phyloP scores from a whole-genome alignment of 2,113 vertebrate genomes.

The Gavialis gangeticus region DNA sequence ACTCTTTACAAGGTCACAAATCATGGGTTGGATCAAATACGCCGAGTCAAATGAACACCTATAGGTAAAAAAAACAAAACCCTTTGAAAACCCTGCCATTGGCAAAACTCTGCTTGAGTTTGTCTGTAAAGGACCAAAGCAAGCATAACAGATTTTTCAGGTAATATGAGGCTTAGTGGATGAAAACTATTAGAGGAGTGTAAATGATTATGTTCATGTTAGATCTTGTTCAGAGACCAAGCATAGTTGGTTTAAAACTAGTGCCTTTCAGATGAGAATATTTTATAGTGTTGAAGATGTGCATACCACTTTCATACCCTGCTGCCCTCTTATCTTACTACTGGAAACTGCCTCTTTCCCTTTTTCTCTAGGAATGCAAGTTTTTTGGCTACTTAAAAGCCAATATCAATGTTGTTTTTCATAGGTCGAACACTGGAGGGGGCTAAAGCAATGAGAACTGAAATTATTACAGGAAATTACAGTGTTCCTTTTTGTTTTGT shows the following conservation, averaged over 20 bases:
- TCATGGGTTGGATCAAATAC: fast-evolving
- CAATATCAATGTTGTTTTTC: constrained; percentile 49
- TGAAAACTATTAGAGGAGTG: neutral
- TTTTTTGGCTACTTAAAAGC: neutral
- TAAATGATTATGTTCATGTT: neutral
- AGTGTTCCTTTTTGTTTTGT: constrained; percentile 25
- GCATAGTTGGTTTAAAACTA: neutral
- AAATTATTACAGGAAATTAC: constrained; percentile 6
- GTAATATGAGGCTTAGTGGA: neutral
- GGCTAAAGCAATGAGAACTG: constrained; percentile 69
- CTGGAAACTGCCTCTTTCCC: neutral
- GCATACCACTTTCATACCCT: neutral
- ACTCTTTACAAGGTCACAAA: fast-evolving
- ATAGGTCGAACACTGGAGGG: constrained; percentile 75
- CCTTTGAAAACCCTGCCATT: neutral
- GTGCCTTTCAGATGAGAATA: neutral
- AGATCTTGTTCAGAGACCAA: neutral
- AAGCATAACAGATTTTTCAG: neutral
- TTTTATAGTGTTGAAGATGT: neutral
- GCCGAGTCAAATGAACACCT: fast-evolving
- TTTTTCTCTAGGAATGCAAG: neutral
- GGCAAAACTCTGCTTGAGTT: neutral
- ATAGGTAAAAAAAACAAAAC: neutral
- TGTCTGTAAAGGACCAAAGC: neutral
- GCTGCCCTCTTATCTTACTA: neutral